These are phyloP conservation scores for Spisula solida DNA, from an alignment of 2,888 invertebrate species.

Conservation along the genomic window DNA sequence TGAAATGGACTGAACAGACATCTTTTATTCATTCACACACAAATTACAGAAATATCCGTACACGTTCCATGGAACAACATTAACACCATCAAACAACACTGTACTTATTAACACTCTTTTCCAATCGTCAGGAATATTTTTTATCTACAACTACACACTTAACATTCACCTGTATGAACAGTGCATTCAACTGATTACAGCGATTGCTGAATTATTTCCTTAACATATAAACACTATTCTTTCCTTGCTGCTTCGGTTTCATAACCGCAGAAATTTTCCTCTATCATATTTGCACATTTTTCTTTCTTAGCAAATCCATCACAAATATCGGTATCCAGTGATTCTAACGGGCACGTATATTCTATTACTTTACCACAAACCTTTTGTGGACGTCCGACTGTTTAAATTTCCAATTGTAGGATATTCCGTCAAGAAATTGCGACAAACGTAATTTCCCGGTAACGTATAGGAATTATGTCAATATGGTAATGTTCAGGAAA, in stretches of 20 bases:
- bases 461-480: background rate
- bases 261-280: background rate
- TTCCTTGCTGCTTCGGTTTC: background rate
- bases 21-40: slow-evolving; percentile 23
- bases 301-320: background rate
- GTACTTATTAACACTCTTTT: background rate
- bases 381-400: background rate
- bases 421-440: background rate
- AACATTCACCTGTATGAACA: background rate
- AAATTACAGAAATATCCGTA: background rate
- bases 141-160: background rate
- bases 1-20: slow-evolving; percentile 68
- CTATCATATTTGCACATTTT: slow-evolving; percentile 9
- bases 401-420: slow-evolving; percentile 14
- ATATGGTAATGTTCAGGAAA: background rate
- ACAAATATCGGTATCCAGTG: background rate
- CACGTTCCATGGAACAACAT: background rate
- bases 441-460: background rate
- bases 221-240: background rate
- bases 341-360: background rate
- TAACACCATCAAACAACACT: background rate
- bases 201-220: background rate
- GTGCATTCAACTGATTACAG: background rate
- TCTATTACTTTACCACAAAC: background rate
- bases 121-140: background rate